phyloP scores from a whole-genome alignment of 2,113 vertebrate genomes.

The Cinclus cinclus region DNA sequence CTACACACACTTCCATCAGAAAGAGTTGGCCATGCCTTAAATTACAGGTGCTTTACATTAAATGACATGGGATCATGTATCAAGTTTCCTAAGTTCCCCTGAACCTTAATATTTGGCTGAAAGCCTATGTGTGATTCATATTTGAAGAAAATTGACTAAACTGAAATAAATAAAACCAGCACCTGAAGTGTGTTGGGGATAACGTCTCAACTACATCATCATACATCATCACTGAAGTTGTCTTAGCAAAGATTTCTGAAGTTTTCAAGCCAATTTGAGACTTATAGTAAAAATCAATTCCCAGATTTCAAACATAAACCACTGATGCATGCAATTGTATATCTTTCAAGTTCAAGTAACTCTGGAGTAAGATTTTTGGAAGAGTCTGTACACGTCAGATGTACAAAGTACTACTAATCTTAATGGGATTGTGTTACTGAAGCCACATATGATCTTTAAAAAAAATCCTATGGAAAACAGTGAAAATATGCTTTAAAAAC shows the following conservation, averaged over 20 bases:
- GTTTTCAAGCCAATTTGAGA: neutral
- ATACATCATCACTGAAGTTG: neutral
- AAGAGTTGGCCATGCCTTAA: neutral
- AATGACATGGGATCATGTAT: neutral
- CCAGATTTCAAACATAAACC: neutral
- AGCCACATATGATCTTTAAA: neutral
- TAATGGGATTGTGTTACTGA: neutral
- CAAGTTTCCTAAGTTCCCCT: neutral
- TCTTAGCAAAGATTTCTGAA: neutral
- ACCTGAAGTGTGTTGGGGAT: neutral
- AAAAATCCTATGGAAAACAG: neutral
- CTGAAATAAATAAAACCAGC: neutral
- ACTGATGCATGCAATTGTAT: accelerated
- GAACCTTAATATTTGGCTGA: neutral
- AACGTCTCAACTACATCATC: neutral
- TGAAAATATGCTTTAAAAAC: neutral
- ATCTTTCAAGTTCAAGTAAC: neutral
- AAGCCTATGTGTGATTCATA: neutral
- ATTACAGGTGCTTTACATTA: neutral
- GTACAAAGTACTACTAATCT: neutral
- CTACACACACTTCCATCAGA: neutral
- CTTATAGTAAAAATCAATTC: neutral
- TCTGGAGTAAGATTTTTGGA: neutral
- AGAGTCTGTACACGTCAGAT: neutral
- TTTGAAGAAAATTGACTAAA: neutral